Percentiles rank a stretch among this genome's conserved stretches.
Conservation (phyloP, 92 coral and sea anemone species). For the Umimayanthus kanabou region DNA sequence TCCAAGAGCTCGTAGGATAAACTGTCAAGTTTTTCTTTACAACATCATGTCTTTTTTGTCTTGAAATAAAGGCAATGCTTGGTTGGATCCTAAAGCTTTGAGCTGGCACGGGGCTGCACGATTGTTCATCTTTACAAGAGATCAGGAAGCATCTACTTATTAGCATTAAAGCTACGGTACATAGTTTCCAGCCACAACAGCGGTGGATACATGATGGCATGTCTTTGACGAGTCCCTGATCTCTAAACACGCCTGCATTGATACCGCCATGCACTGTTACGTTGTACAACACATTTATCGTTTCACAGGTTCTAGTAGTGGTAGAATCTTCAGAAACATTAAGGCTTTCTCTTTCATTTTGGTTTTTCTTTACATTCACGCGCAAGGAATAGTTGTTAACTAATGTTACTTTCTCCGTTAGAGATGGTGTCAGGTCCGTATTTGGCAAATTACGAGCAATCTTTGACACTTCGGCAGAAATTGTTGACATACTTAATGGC, state of each 20-base stretch:
- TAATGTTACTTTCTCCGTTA: not conserved
- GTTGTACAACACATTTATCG: constrained; percentile 61
- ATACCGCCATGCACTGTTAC: constrained; percentile 84
- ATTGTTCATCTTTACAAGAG: constrained; percentile 69
- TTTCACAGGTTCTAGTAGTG: constrained; percentile 50
- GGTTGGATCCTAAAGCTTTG: constrained; percentile 74
- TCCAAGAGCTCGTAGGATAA: not conserved
- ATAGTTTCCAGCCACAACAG: constrained; percentile 92
- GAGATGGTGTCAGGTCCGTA: constrained; percentile 71
- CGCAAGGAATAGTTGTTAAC: not conserved
- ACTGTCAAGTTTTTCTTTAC: not conserved
- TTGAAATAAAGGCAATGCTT: constrained; percentile 67
- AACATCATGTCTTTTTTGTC: constrained; percentile 67
- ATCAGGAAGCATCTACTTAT: constrained; percentile 81
- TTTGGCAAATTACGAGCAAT: constrained; percentile 55
- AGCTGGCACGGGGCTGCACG: constrained; percentile 78
- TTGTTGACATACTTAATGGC: constrained; percentile 74
- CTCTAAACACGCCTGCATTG: constrained; percentile 80
- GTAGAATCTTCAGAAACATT: not conserved
- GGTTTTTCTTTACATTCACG: not conserved
- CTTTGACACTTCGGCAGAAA: constrained; percentile 21
- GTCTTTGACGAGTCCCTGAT: constrained; percentile 82
- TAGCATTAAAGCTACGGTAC: constrained; percentile 91
- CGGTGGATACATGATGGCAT: constrained; percentile 81
- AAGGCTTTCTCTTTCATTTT: not conserved